phyloP scores from a whole-genome alignment of 1,140 invertebrate genomes.

The Hyposmocoma kahamanoa region DNA sequence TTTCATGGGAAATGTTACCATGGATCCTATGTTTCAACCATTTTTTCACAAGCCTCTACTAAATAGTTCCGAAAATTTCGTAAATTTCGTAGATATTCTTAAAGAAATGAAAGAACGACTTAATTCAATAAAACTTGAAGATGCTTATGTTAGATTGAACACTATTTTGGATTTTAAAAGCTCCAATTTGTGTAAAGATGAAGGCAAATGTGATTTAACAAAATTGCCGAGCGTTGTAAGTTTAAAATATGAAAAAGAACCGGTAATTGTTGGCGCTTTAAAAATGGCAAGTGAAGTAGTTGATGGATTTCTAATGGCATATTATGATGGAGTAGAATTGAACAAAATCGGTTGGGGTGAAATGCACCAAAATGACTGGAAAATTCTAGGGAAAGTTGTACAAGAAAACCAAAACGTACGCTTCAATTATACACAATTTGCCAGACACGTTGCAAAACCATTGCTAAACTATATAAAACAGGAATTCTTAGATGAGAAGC shows the following conservation, averaged over 20 bases:
- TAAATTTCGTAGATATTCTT: conserved; percentile 22
- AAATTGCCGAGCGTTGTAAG: conserved; percentile 27
- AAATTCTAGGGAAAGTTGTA: conserved; percentile 26
- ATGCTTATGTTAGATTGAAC: conserved; percentile 33
- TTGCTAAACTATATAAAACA: conserved; percentile 36
- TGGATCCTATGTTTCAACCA: conserved; percentile 49
- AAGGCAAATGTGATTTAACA: conserved; percentile 38
- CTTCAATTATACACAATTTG: conserved; percentile 38
- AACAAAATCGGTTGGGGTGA: conserved; percentile 49
- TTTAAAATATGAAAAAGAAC: conserved; percentile 30
- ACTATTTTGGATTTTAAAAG: conserved; percentile 40
- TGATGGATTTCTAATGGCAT: conserved; percentile 56
- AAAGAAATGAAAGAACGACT: conserved; percentile 38
- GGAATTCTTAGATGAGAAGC: conserved; percentile 23
- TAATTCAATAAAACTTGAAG: conserved; percentile 30
- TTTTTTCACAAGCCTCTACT: conserved; percentile 42
- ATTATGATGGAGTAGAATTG: conserved; percentile 45
- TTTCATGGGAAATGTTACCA: not conserved
- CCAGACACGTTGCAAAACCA: conserved; percentile 38
- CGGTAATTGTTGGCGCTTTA: conserved; percentile 41
- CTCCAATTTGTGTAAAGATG: conserved; percentile 33
- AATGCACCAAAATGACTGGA: conserved; percentile 30
- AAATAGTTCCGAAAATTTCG: conserved; percentile 33
- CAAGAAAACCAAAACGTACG: conserved; percentile 44
- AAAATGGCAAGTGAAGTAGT: conserved; percentile 42